Percentiles rank a stretch among this genome's conserved stretches.
These are phyloP conservation scores for Momotus momota DNA, from an alignment of 2,797 vertebrate genomes.

Conservation along the genomic window DNA sequence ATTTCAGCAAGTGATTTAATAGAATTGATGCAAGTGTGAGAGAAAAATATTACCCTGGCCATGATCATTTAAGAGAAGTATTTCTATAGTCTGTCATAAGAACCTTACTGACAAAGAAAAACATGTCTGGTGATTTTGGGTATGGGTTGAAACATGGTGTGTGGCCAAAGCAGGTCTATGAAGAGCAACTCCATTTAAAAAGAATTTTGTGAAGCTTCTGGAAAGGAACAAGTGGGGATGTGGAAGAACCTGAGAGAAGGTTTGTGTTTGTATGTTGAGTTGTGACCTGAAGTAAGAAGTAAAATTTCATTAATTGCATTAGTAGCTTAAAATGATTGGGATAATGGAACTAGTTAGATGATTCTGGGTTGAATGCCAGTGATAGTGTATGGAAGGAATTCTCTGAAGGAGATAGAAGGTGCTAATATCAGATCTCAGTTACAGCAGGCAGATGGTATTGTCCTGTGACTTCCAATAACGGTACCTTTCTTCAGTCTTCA, in stretches of 20 bases:
- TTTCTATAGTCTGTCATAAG: background rate
- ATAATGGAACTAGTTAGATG: background rate
- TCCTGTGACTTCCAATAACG: background rate
- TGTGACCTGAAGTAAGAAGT: background rate
- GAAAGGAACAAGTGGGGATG: background rate
- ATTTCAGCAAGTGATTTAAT: background rate
- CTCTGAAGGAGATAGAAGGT: background rate
- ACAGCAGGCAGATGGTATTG: fast-evolving
- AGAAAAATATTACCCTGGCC: background rate
- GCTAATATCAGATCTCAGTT: background rate
- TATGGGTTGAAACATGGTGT: fast-evolving
- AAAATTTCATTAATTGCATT: background rate
- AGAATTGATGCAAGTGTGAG: background rate
- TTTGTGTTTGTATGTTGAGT: background rate
- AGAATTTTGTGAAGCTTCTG: background rate
- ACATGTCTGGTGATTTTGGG: background rate
- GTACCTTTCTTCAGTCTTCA: background rate
- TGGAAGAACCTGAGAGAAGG: background rate
- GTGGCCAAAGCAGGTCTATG: background rate
- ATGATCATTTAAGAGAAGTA: background rate
- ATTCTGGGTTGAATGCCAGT: background rate
- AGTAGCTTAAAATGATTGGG: background rate
- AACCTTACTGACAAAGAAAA: background rate
- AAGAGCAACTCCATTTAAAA: background rate
- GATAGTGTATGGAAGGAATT: background rate